Conservation (phyloP, 2,797 vertebrate species). For the Novumbra hubbsi region DNA sequence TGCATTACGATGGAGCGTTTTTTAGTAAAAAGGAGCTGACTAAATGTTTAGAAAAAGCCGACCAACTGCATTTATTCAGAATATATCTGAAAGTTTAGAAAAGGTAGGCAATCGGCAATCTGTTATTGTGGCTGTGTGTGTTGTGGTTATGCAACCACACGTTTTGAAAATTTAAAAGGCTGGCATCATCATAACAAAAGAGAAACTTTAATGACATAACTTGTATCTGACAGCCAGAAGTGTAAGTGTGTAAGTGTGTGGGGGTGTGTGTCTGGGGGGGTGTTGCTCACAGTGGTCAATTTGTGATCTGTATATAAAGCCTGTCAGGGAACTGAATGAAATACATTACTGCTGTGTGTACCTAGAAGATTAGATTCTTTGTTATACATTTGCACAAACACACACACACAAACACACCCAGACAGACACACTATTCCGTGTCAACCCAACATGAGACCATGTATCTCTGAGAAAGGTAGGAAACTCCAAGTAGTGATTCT, state of each 20-base stretch:
- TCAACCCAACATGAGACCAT: too few species aligned
- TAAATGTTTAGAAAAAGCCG: not conserved
- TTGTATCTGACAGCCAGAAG: not conserved
- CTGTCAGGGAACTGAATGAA: not conserved
- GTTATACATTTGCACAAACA: not conserved
- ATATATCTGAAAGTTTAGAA: not conserved
- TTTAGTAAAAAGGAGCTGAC: not conserved
- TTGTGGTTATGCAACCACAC: not conserved
- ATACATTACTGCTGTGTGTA: not conserved
- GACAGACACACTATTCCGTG: not conserved
- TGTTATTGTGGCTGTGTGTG: not conserved
- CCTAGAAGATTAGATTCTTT: not conserved
- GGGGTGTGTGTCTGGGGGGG: not conserved
- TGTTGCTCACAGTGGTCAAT: not conserved
- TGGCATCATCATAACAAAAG: conserved; percentile 8
- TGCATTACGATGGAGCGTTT: not conserved
- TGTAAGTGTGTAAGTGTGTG: not conserved
- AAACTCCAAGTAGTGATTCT: too few species aligned
- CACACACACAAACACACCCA: not conserved
- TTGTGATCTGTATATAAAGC: not conserved
- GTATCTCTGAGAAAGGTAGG: too few species aligned
- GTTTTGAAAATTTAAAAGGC: conserved; percentile 2
- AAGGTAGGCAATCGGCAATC: not conserved
- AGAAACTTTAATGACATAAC: not conserved
- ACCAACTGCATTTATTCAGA: too few species aligned